phyloP scores from a whole-genome alignment of 2,797 vertebrate species.

The Enteromius viviparus region DNA sequence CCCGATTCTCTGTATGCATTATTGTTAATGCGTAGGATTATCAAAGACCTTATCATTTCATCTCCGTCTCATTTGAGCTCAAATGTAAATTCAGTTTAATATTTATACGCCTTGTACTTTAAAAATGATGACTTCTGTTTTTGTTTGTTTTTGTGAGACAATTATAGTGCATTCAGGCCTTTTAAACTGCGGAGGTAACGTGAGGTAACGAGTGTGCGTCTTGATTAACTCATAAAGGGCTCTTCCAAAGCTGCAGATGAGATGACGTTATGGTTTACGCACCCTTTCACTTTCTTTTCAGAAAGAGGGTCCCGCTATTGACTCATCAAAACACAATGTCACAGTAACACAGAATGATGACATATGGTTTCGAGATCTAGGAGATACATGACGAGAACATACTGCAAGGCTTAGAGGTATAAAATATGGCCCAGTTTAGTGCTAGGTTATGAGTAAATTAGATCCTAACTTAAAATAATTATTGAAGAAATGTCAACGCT shows the following conservation, averaged over 20 bases:
- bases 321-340: conserved; percentile 46
- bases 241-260: conserved; percentile 62
- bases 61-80: background rate
- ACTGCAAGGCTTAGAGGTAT: background rate
- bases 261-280: conserved; percentile 8
- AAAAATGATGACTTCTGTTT: no score
- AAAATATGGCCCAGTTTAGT: background rate
- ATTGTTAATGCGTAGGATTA: background rate
- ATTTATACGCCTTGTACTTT: no score
- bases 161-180: background rate
- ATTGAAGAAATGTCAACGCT: background rate
- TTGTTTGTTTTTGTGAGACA: no score
- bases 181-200: background rate
- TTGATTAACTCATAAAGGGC: background rate
- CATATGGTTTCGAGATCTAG: background rate
- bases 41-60: background rate
- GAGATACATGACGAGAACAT: background rate
- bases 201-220: background rate
- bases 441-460: background rate
- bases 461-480: background rate
- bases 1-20: background rate
- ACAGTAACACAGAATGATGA: background rate
- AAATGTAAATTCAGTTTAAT: background rate
- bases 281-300: conserved; percentile 67
- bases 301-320: conserved; percentile 63